Evolutionary conservation across 2,888 invertebrate genomes (phyloP).

Genomic region (Tetragonula carbonaria): DNA sequence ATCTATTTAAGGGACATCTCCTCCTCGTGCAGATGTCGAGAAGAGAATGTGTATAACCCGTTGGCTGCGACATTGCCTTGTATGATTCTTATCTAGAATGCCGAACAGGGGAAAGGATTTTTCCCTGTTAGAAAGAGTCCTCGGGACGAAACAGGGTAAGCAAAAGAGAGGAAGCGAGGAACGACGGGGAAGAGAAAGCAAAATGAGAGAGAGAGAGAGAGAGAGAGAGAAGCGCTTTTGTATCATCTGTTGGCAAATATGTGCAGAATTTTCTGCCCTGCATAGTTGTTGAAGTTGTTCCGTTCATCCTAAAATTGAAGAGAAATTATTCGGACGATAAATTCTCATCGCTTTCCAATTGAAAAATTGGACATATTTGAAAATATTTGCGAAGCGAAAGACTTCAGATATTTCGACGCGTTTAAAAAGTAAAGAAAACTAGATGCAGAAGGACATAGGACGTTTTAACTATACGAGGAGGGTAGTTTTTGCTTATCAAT

Average conservation of each 20-base stretch:
- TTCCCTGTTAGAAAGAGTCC: conserved; percentile 67
- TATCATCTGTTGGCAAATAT: background rate
- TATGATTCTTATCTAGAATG: conserved; percentile 68
- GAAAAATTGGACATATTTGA: too few relatives aligned
- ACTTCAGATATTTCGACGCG: too few relatives aligned
- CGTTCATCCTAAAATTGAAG: background rate
- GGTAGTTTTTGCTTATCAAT: background rate
- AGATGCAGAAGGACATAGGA: background rate
- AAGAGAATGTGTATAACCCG: conserved; percentile 44
- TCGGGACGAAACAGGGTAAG: conserved; percentile 81
- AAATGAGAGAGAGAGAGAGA: conserved; percentile 31
- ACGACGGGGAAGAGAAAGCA: conserved; percentile 13
- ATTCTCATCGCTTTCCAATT: too few relatives aligned
- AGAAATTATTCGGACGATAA: background rate
- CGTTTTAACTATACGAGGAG: background rate
- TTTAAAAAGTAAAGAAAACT: too few relatives aligned
- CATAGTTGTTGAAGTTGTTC: background rate
- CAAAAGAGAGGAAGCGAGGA: conserved; percentile 18
- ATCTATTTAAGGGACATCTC: conserved; percentile 56
- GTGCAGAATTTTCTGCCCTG: background rate
- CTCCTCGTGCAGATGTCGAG: conserved; percentile 55
- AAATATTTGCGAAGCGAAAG: too few relatives aligned
- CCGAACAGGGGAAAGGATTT: conserved; percentile 55
- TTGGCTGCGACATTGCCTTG: conserved; percentile 71
- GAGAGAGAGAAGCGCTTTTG: conserved; percentile 33